A percentile compares a stretch with the other conserved stretches of the same genome.
Evolutionary conservation across 2,113 vertebrate species (phyloP).

Genomic region (Pogona vitticeps): DNA sequence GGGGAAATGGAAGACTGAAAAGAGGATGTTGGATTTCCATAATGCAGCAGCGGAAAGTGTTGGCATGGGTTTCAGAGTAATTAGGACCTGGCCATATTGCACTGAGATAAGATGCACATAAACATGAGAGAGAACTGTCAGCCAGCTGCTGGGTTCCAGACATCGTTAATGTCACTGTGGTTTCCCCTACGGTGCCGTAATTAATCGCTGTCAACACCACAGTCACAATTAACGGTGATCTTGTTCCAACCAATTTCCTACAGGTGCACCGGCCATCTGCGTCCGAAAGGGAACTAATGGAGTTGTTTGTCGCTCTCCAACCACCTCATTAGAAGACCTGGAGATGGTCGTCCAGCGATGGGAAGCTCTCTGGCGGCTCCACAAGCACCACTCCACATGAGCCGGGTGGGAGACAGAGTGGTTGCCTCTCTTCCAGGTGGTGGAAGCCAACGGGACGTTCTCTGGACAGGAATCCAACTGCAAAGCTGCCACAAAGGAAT

Average conservation of each 20-base stretch:
- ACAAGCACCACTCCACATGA: too few species aligned
- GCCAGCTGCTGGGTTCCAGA: conserved; percentile 17
- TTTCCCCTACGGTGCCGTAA: conserved; percentile 20
- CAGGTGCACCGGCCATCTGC: conserved; percentile 32
- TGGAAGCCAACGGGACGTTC: not conserved
- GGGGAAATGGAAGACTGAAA: too few species aligned
- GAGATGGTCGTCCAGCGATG: not conserved
- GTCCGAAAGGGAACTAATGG: conserved; percentile 3
- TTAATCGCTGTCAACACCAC: conserved; percentile 24
- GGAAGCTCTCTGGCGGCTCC: not conserved
- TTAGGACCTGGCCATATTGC: conserved; percentile 23
- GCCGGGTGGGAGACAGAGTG: not conserved
- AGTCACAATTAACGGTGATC: conserved; percentile 32
- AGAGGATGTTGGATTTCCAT: not conserved
- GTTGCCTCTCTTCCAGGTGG: not conserved
- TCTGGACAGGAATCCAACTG: not conserved
- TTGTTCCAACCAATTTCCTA: conserved; percentile 33
- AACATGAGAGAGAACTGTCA: conserved; percentile 20
- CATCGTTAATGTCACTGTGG: conserved; percentile 25
- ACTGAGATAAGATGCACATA: not conserved
- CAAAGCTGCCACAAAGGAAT: too few species aligned
- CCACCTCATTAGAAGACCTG: not conserved
- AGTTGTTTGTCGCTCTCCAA: conserved; percentile 14
- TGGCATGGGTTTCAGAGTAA: not conserved
- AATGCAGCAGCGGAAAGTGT: too few species aligned